A percentile compares a stretch with the other conserved stretches of the same genome.
phyloP scores from a whole-genome alignment of 2,888 invertebrate species.

The Ochropleura plecta region DNA sequence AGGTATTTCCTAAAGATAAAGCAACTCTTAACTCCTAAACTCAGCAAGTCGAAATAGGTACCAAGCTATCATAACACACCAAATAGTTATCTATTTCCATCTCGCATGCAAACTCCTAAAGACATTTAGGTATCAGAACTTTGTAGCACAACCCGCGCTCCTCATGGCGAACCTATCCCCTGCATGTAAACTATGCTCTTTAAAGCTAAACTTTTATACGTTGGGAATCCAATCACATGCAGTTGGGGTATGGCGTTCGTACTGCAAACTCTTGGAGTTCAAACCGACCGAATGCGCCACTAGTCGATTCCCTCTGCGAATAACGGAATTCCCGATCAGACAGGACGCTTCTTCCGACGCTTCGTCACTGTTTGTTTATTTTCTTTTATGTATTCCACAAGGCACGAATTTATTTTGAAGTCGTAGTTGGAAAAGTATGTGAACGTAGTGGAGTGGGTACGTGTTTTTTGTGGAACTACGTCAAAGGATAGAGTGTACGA shows the following conservation, averaged over 20 bases:
- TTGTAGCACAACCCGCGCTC: slow-evolving; percentile 35
- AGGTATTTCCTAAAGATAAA: background rate
- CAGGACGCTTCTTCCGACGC: slow-evolving; percentile 67
- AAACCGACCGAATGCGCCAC: slow-evolving; percentile 77
- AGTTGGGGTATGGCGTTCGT: slow-evolving; percentile 71
- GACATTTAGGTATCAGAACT: slow-evolving; percentile 64
- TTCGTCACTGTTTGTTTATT: slow-evolving; percentile 78
- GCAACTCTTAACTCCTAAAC: slow-evolving; percentile 2
- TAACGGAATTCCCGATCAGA: slow-evolving; percentile 88
- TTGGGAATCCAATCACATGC: slow-evolving; percentile 83
- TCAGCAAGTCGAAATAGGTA: slow-evolving; percentile 35
- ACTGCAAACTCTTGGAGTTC: slow-evolving; percentile 78
- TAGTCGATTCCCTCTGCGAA: slow-evolving; percentile 86
- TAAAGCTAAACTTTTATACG: slow-evolving; percentile 82
- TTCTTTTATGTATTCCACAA: slow-evolving; percentile 70
- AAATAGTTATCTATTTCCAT: slow-evolving; percentile 51
- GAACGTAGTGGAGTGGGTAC: slow-evolving; percentile 19
- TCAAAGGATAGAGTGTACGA: slow-evolving; percentile 28
- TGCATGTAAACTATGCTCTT: slow-evolving; percentile 77
- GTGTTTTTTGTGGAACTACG: slow-evolving; percentile 32
- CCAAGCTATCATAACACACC: slow-evolving; percentile 36
- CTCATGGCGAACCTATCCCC: slow-evolving; percentile 42
- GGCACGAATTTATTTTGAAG: slow-evolving; percentile 65
- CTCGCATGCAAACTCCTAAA: slow-evolving; percentile 53
- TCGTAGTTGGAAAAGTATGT: slow-evolving; percentile 52